These are phyloP conservation scores for Trochalopteron elliotii DNA, from an alignment of 2,113 vertebrate genomes.

Conservation along the genomic window DNA sequence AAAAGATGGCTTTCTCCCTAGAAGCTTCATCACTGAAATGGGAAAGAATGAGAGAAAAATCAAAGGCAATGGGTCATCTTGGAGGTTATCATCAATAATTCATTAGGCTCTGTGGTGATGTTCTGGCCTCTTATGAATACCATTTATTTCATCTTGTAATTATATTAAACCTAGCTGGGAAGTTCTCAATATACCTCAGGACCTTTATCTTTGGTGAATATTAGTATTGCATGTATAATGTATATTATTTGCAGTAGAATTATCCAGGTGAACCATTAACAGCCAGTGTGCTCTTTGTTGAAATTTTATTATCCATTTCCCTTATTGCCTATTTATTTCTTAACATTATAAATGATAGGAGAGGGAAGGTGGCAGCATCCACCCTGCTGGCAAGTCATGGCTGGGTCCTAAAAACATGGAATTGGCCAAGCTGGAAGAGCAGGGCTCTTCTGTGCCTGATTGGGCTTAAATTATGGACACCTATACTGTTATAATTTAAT, in stretches of 20 bases:
- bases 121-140: background rate
- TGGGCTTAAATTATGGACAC: background rate
- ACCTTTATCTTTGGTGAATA: background rate
- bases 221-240: background rate
- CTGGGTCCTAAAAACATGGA: background rate
- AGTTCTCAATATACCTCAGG: background rate
- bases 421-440: background rate
- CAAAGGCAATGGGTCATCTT: background rate
- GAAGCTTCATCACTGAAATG: background rate
- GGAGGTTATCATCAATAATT: constrained; percentile 18
- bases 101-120: background rate
- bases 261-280: background rate
- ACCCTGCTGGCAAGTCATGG: background rate
- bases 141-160: background rate
- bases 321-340: background rate
- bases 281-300: background rate
- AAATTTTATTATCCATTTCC: background rate
- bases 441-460: background rate
- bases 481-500: background rate
- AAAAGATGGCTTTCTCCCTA: background rate
- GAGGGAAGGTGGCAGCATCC: background rate
- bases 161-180: background rate
- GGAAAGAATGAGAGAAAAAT: background rate
- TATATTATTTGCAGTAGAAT: background rate
- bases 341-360: background rate